Conservation (phyloP, 2,888 invertebrate genomes). For the Podabrus alpinus region DNA sequence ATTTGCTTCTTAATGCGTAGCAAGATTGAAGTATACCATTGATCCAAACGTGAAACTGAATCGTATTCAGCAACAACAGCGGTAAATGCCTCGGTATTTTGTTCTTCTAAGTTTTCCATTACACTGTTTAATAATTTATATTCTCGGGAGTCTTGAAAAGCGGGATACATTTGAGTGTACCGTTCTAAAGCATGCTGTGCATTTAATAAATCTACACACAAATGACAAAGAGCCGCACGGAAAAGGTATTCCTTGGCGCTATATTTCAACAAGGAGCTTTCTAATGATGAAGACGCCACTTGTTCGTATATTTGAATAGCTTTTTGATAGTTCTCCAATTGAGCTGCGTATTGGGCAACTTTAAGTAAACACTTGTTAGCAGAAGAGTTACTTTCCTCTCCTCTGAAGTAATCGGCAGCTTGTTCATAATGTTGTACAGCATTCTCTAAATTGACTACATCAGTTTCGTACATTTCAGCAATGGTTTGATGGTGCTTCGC, state of each 20-base stretch:
- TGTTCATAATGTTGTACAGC: slow-evolving; percentile 96
- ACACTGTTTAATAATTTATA: slow-evolving; percentile 87
- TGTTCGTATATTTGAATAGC: slow-evolving; percentile 97
- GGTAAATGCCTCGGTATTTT: slow-evolving; percentile 94
- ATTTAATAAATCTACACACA: slow-evolving; percentile 93
- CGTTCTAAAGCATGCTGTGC: slow-evolving; percentile 93
- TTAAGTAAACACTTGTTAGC: slow-evolving; percentile 98
- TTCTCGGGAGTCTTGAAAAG: slow-evolving; percentile 94
- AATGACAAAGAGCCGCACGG: slow-evolving; percentile 93
- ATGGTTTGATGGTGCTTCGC: slow-evolving; percentile 97
- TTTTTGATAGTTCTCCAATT: slow-evolving; percentile 94
- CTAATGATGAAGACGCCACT: slow-evolving; percentile 89
- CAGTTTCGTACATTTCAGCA: slow-evolving; percentile 94
- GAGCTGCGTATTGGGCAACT: slow-evolving; percentile 96
- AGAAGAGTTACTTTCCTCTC: slow-evolving; percentile 96
- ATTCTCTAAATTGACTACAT: slow-evolving; percentile 82
- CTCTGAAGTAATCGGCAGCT: slow-evolving; percentile 95
- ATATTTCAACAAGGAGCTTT: slow-evolving; percentile 95
- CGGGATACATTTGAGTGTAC: slow-evolving; percentile 92
- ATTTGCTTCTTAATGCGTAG: slow-evolving; percentile 93
- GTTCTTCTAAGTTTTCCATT: slow-evolving; percentile 90
- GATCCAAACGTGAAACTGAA: slow-evolving; percentile 94
- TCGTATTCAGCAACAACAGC: slow-evolving; percentile 95
- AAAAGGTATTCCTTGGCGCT: slow-evolving; percentile 99
- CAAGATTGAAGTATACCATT: slow-evolving; percentile 95